These are phyloP conservation scores for Fukomys damarensis DNA, from an alignment of 2,113 vertebrate species.

Conservation along the genomic window DNA sequence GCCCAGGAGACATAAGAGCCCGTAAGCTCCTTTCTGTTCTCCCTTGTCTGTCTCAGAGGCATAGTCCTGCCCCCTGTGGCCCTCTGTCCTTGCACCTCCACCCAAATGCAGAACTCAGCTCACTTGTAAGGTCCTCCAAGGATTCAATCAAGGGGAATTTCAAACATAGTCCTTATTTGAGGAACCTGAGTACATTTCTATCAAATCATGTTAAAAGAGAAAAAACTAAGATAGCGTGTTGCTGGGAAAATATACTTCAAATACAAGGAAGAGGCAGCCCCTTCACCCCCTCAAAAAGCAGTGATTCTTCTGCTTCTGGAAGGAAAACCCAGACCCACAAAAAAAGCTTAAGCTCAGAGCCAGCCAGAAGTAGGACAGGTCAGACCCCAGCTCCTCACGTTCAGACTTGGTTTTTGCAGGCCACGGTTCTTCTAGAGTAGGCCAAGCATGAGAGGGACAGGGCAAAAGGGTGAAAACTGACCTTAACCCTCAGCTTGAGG, in stretches of 20 bases:
- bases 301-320: background rate
- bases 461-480: background rate
- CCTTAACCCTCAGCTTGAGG: background rate
- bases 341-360: background rate
- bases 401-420: background rate
- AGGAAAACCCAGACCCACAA: background rate
- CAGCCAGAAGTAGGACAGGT: background rate
- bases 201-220: background rate
- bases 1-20: background rate
- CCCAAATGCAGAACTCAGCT: background rate
- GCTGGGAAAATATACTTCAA: background rate
- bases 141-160: background rate
- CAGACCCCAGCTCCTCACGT: background rate
- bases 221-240: background rate
- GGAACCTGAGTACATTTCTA: background rate
- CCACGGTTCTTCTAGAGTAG: background rate
- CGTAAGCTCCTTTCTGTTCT: background rate
- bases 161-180: background rate
- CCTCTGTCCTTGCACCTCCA: background rate
- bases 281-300: background rate
- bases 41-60: background rate
- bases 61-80: background rate
- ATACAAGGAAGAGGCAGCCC: background rate
- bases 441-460: background rate
- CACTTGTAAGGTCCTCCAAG: background rate